Evolutionary conservation across 2,113 vertebrate species (phyloP).

Genomic region (Uria lomvia): DNA sequence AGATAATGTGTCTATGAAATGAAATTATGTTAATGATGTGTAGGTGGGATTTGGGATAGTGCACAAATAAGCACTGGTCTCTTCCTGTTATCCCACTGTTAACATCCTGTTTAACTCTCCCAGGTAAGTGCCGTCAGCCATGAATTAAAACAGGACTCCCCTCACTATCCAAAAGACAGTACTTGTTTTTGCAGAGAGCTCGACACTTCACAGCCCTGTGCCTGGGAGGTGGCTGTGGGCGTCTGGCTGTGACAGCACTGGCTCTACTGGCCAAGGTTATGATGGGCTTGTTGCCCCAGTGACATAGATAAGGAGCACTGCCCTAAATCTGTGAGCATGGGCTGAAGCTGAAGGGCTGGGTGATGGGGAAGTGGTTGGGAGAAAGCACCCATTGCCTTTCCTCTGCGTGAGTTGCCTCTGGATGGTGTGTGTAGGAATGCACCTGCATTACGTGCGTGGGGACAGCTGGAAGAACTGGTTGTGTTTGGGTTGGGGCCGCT

Average conservation of each 20-base stretch:
- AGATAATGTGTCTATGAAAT: background rate
- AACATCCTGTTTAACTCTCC: background rate
- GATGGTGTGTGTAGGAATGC: background rate
- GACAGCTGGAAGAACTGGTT: background rate
- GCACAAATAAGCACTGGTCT: background rate
- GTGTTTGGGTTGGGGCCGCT: background rate
- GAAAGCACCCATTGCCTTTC: background rate
- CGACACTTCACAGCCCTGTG: background rate
- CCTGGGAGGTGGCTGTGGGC: background rate
- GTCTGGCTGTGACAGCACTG: background rate
- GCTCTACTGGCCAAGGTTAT: background rate
- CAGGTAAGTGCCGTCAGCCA: background rate
- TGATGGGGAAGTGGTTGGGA: background rate
- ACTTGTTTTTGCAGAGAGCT: background rate
- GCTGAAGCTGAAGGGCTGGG: background rate
- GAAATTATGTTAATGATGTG: background rate
- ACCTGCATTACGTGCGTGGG: accelerated
- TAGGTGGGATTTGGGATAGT: background rate
- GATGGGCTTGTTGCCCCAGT: background rate
- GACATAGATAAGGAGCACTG: background rate
- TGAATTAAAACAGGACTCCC: background rate
- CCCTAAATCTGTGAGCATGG: too few relatives aligned
- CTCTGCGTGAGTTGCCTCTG: background rate
- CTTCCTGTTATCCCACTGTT: background rate
- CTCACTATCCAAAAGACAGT: background rate